A percentile compares a stretch with the other conserved stretches of the same genome.
phyloP scores from a whole-genome alignment of 1,140 invertebrate genomes.

The Kradibia gibbosae region DNA sequence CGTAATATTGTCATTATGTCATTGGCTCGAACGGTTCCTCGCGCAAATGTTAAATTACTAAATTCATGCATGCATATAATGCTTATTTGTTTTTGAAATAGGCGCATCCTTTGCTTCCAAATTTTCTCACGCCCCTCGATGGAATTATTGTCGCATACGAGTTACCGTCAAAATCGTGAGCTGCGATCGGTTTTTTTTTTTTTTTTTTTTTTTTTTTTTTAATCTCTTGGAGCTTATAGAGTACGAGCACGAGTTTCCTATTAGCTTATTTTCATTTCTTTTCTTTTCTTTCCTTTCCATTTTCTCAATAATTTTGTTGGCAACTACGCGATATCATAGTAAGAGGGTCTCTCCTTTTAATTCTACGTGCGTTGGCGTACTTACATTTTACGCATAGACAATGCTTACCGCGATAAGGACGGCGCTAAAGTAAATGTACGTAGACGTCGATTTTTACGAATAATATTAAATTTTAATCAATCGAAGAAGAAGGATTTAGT shows the following conservation, averaged over 20 bases:
- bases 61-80: conserved; percentile 34
- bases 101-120: background rate
- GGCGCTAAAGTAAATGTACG: conserved; percentile 52
- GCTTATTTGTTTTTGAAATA: conserved; percentile 19
- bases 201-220: conserved; percentile 29
- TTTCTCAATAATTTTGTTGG: background rate
- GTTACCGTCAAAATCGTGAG: no score
- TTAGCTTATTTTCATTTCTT: conserved; percentile 19
- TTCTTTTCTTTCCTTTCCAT: background rate
- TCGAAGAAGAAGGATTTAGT: conserved; percentile 16
- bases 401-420: conserved; percentile 52
- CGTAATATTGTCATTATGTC: conserved; percentile 62
- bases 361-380: conserved; percentile 64
- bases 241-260: conserved; percentile 37
- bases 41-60: conserved; percentile 27
- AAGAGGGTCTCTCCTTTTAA: conserved; percentile 46
- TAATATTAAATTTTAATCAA: conserved; percentile 21
- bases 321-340: background rate
- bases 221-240: conserved; percentile 28
- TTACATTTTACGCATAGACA: conserved; percentile 62
- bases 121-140: background rate
- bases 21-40: conserved; percentile 54
- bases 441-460: conserved; percentile 25
- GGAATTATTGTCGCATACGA: no score
- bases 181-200: no score